Percentiles rank a stretch among this genome's conserved stretches.
Conservation (phyloP, 2,797 vertebrate species). For the Etheostoma perlongum region DNA sequence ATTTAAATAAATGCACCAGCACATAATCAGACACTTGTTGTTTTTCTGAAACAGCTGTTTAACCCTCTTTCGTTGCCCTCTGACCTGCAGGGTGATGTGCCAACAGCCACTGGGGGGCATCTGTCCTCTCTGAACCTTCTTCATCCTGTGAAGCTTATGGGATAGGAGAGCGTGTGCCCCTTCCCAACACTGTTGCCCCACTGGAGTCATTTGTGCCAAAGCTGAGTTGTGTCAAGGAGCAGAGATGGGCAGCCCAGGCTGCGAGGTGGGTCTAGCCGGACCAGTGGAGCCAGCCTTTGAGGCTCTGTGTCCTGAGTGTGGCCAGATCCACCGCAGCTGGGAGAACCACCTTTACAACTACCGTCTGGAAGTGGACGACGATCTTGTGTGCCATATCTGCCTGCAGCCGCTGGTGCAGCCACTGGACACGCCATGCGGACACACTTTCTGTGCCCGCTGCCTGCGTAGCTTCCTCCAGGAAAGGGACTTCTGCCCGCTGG, state of each 20-base stretch:
- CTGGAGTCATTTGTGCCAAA: constrained; percentile 79
- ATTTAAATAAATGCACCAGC: constrained; percentile 68
- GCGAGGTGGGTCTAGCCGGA: constrained; percentile 86
- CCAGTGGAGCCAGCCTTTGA: constrained; percentile 90
- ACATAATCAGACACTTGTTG: constrained; percentile 73
- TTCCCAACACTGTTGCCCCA: constrained; percentile 62
- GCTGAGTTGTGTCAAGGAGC: constrained; percentile 61
- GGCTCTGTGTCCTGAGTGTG: constrained; percentile 93
- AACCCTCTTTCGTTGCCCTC: constrained; percentile 62
- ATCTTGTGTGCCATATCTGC: constrained; percentile 99
- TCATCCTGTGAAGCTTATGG: constrained; percentile 78
- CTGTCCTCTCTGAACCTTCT: constrained; percentile 77
- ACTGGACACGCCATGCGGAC: constrained; percentile 96
- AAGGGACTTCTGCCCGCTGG: constrained; percentile 97
- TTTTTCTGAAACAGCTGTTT: constrained; percentile 73
- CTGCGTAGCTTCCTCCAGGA: constrained; percentile 97
- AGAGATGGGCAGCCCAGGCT: constrained; percentile 92
- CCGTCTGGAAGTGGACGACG: constrained; percentile 96
- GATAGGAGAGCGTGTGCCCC: constrained; percentile 73
- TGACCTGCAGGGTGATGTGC: constrained; percentile 82
- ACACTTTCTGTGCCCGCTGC: constrained; percentile 98
- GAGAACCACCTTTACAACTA: constrained; percentile 99
- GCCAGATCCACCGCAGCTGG: constrained; percentile 95
- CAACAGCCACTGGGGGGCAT: constrained; percentile 78
- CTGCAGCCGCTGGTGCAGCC: constrained; percentile 98